Evolutionary conservation across 2,113 vertebrate genomes (phyloP).

Genomic region (Ranitomeya variabilis): DNA sequence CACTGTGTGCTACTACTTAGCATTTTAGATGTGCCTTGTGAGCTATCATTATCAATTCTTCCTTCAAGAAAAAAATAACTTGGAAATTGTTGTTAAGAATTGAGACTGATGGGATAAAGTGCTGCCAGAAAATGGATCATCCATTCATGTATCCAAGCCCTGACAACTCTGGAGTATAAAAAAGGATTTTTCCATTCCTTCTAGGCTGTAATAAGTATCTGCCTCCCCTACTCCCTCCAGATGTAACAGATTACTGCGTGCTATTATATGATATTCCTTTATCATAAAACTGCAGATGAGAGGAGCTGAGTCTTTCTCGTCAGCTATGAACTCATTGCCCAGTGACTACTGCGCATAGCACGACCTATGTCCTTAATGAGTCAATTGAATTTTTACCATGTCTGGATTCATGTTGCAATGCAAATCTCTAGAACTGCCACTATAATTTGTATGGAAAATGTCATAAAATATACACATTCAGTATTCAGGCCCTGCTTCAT

Average conservation of each 20-base stretch:
- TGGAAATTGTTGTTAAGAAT: constrained; percentile 28
- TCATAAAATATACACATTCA: too few relatives aligned
- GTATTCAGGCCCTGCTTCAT: too few relatives aligned
- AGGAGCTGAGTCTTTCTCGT: too few relatives aligned
- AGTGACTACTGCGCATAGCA: too few relatives aligned
- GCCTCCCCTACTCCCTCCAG: neutral
- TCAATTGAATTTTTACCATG: too few relatives aligned
- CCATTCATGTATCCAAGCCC: neutral
- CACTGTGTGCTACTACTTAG: constrained; percentile 33
- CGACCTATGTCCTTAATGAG: too few relatives aligned
- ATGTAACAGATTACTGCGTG: neutral
- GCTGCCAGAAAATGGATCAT: constrained; percentile 22
- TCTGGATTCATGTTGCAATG: too few relatives aligned
- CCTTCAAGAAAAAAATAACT: constrained; percentile 9
- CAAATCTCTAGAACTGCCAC: too few relatives aligned
- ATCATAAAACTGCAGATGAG: too few relatives aligned
- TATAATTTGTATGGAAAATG: too few relatives aligned
- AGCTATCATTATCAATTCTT: constrained; percentile 39
- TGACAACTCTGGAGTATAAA: neutral
- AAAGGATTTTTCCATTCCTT: neutral
- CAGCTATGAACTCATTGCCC: too few relatives aligned
- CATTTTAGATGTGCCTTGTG: constrained; percentile 38
- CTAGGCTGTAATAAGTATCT: neutral
- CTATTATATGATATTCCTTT: too few relatives aligned
- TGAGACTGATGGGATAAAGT: constrained; percentile 37